Evolutionary conservation across 2,888 invertebrate genomes (phyloP), one percentile per base, ranked within the genome.

Genomic region (Drosophila paramelanica): DNA sequence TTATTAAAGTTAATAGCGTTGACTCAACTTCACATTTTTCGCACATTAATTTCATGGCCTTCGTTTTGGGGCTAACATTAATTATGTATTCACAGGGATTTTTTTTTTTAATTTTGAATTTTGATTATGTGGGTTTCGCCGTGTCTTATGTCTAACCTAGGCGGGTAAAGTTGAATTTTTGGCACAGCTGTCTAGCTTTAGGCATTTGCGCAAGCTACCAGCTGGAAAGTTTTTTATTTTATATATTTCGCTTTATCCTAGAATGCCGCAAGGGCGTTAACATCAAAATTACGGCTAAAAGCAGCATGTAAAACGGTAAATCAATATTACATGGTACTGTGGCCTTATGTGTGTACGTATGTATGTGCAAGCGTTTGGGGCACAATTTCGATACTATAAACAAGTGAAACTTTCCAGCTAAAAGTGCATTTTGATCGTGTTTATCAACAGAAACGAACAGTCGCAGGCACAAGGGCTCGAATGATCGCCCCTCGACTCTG

Each of bases 1-100:
- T 53, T 51, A 72, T 62, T 64, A 45, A 65, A 72, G 41, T 65
- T 61, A 64, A 65, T 67, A 47, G 42, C 57, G 41, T 67, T 70
- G 74, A 70, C 79, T 73, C 58, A 69, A 80, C 77, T 69, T 57
- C 58, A 66, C 57, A 66, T 42, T 65, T 82, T 80, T 75, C 73
- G 81, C 76, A 83, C 87, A 80, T 78, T 78, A 75, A 78, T 87
- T 67, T 69, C 43, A 25, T 47, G 67, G 60, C 76, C 79, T 77
- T 80, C 62, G 49, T 53, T 60, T 36, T 38, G 39, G 31, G 43
- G 46, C 33, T 55, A 66, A 33, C 61, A 47, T 77, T 67, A 70
- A 70, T 84, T 56, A 56, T 64, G 59, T 59, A 53, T 70, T 51
- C 50, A 43, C 17, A 41, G 49, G 62, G 20, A 33, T 13, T 59